phyloP scores from a whole-genome alignment of 1,140 invertebrate species.

The Atta texana region DNA sequence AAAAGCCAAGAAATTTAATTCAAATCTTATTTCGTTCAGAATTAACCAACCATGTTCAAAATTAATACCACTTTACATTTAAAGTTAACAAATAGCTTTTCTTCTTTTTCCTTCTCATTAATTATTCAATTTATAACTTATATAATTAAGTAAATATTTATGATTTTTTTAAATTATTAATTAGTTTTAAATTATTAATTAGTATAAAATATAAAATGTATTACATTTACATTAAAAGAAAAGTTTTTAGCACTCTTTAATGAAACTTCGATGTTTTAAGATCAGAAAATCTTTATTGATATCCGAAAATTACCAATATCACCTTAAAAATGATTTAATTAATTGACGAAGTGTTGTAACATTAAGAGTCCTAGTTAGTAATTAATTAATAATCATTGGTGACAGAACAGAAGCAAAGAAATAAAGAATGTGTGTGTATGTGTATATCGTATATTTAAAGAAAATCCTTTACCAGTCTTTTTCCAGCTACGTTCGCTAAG shows the following conservation, averaged over 20 bases:
- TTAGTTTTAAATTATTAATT: background rate
- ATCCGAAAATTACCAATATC: background rate
- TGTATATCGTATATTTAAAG: conserved; percentile 6
- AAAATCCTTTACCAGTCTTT: conserved; percentile 33
- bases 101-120: background rate
- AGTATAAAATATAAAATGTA: background rate
- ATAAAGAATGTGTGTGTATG: background rate
- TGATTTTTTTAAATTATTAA: background rate
- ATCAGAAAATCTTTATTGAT: background rate
- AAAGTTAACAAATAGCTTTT: background rate
- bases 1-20: too few relatives aligned
- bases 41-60: too few relatives aligned
- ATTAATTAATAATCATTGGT: background rate
- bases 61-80: background rate
- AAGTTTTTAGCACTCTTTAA: background rate
- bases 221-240: background rate
- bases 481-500: conserved; percentile 14
- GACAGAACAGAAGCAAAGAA: background rate
- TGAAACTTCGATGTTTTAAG: background rate
- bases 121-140: background rate
- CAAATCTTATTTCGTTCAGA: too few relatives aligned
- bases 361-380: background rate
- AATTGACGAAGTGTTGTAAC: background rate
- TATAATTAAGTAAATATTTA: background rate
- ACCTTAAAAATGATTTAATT: background rate